Conservation (phyloP, 2,113 vertebrate genomes). For the Montifringilla adamsi region DNA sequence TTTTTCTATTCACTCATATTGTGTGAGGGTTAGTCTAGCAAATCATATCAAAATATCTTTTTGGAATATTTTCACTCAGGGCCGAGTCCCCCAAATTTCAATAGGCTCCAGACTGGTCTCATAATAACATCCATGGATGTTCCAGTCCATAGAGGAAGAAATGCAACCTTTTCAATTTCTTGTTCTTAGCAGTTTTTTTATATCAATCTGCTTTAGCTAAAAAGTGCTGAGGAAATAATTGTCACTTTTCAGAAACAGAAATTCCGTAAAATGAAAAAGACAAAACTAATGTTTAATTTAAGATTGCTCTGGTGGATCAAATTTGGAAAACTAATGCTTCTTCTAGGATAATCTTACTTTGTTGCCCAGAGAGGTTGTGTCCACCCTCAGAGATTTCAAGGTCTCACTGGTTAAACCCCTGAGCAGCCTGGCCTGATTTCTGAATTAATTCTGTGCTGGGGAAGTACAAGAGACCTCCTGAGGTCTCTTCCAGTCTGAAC, state of each 20-base stretch:
- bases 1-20: background rate
- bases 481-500: background rate
- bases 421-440: background rate
- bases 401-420: background rate
- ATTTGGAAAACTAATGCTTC: background rate
- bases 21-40: background rate
- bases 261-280: background rate
- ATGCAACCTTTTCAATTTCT: background rate
- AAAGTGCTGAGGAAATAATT: background rate
- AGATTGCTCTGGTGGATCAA: background rate
- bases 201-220: background rate
- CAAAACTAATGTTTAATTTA: background rate
- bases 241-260: background rate
- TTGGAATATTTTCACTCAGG: background rate
- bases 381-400: background rate
- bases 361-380: background rate
- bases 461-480: background rate
- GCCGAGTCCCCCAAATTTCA: background rate
- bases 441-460: background rate
- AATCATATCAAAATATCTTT: background rate
- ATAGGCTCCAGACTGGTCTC: rapidly evolving
- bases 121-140: background rate
- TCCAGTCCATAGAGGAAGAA: rapidly evolving
- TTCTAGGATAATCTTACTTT: background rate
- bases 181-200: background rate